Percentiles rank a stretch among this genome's conserved stretches.
phyloP scores from a whole-genome alignment of 64 coral and sea anemone genomes.

The Pachyseris speciosa region DNA sequence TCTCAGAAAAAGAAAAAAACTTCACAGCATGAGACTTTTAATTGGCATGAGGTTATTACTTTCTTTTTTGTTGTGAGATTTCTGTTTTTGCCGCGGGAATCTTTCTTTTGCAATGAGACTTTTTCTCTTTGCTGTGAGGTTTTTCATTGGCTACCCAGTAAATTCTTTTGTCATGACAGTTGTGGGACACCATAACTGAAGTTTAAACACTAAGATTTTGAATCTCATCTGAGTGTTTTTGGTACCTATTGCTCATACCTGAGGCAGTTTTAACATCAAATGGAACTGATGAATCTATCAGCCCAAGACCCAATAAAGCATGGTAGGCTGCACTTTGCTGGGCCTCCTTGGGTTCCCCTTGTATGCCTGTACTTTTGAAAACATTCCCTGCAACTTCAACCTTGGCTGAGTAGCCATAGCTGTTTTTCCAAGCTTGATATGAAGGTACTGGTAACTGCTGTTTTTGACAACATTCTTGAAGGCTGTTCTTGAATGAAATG shows the following conservation, averaged over 20 bases:
- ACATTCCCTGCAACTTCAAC: slow-evolving; percentile 64
- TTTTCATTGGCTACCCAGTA: too few relatives aligned
- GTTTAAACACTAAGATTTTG: too few relatives aligned
- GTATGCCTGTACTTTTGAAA: slow-evolving; percentile 58
- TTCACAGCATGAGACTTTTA: too few relatives aligned
- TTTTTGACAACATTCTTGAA: slow-evolving; percentile 96
- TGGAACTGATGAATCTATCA: slow-evolving; percentile 56
- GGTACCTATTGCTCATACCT: slow-evolving; percentile 18
- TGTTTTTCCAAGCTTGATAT: slow-evolving; percentile 63
- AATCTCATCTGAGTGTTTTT: too few relatives aligned
- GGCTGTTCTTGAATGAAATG: slow-evolving; percentile 98
- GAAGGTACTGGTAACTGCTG: slow-evolving; percentile 69
- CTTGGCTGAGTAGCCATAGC: slow-evolving; percentile 72
- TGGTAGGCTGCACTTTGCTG: slow-evolving; percentile 93
- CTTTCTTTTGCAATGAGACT: too few relatives aligned
- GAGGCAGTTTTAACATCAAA: slow-evolving; percentile 52
- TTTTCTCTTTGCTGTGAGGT: too few relatives aligned
- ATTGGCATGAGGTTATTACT: too few relatives aligned
- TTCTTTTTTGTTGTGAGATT: too few relatives aligned
- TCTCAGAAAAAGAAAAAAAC: too few relatives aligned
- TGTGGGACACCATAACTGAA: too few relatives aligned
- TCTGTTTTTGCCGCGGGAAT: too few relatives aligned
- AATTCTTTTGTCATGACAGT: too few relatives aligned
- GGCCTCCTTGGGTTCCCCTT: slow-evolving; percentile 89
- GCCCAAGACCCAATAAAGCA: slow-evolving; percentile 81